Percentiles rank a stretch among this genome's conserved stretches.
These are phyloP conservation scores for Chiroxiphia lanceolata DNA, from an alignment of 2,797 vertebrate species.

Conservation along the genomic window DNA sequence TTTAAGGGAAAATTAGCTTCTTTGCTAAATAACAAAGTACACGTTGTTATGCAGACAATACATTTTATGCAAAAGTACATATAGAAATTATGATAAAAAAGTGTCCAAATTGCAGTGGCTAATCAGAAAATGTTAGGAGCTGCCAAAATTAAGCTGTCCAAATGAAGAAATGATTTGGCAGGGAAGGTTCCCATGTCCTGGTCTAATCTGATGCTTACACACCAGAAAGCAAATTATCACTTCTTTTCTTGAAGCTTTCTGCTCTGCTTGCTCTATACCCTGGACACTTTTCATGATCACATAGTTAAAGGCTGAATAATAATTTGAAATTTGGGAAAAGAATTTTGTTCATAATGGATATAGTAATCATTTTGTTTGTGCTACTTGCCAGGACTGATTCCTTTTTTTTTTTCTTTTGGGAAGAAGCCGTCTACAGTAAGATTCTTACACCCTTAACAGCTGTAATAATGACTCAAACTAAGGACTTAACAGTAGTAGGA, in stretches of 20 bases:
- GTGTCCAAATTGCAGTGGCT: background rate
- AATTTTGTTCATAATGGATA: background rate
- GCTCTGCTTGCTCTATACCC: background rate
- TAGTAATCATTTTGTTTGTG: background rate
- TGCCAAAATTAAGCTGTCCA: background rate
- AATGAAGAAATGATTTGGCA: background rate
- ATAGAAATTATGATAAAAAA: background rate
- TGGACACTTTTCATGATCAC: background rate
- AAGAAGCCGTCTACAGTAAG: background rate
- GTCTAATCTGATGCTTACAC: background rate
- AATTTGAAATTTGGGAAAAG: background rate
- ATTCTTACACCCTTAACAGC: background rate
- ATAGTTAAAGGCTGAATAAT: background rate
- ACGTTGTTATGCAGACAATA: background rate
- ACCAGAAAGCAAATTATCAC: background rate
- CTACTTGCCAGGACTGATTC: background rate
- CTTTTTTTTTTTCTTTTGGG: background rate
- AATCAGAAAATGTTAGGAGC: background rate
- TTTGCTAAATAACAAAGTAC: background rate
- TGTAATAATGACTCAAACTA: background rate
- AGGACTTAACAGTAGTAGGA: background rate
- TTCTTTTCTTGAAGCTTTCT: background rate
- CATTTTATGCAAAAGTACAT: background rate
- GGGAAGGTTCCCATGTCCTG: background rate
- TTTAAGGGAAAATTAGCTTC: conserved; percentile 1